Conservation (phyloP, 2,113 vertebrate genomes). For the Gymnarchus niloticus region DNA sequence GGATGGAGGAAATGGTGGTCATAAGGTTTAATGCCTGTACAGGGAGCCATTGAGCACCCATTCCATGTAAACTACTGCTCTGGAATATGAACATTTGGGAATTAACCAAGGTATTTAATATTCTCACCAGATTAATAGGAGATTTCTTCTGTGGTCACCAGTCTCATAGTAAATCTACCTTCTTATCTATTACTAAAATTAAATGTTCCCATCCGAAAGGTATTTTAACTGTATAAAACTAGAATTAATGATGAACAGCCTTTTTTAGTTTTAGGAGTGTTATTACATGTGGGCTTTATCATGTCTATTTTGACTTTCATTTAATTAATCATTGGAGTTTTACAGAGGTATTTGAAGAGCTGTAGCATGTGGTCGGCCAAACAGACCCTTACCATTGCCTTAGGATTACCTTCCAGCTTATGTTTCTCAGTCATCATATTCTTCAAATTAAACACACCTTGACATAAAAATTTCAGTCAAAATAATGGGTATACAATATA, state of each 20-base stretch:
- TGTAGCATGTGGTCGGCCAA: background rate
- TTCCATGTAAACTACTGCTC: background rate
- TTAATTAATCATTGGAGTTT: background rate
- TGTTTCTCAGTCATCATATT: background rate
- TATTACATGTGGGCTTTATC: background rate
- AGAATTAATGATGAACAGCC: background rate
- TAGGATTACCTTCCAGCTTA: background rate
- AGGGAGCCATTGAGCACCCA: background rate
- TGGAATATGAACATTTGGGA: slow-evolving; percentile 25
- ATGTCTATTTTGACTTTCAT: background rate
- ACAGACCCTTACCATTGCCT: background rate
- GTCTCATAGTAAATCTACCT: slow-evolving; percentile 14
- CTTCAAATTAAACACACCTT: background rate
- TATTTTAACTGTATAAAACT: slow-evolving; percentile 1
- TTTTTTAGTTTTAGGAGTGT: background rate
- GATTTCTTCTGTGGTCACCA: slow-evolving; percentile 34
- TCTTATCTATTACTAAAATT: slow-evolving; percentile 7
- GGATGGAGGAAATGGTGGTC: background rate
- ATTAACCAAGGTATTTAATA: slow-evolving; percentile 29
- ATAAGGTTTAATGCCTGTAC: background rate
- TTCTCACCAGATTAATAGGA: slow-evolving; percentile 34
- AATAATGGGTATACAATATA: too few species aligned
- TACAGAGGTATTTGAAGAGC: background rate
- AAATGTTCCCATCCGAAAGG: background rate
- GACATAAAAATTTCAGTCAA: too few species aligned